Evolutionary conservation across 2,797 vertebrate species (phyloP).

Genomic region (Leptodactylus fallax): DNA sequence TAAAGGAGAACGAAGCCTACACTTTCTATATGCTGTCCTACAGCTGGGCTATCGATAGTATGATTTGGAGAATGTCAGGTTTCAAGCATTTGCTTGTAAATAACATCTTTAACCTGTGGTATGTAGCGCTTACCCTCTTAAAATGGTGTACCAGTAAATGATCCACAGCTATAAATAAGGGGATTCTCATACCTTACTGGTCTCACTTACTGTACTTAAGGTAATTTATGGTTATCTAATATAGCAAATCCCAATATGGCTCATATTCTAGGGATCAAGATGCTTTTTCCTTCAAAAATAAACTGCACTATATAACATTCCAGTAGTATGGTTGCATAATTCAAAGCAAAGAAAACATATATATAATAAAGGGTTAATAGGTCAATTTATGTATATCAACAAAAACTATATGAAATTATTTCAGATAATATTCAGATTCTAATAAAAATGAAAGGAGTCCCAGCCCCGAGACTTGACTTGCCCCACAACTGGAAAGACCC

Average conservation of each 20-base stretch:
- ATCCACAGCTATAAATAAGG: conserved; percentile 14
- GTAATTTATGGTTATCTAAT: not conserved
- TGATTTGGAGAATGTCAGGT: not conserved
- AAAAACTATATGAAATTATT: not conserved
- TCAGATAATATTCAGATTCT: not conserved
- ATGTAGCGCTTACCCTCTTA: not conserved
- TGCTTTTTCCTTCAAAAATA: not conserved
- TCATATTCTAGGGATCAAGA: not conserved
- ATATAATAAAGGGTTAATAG: not conserved
- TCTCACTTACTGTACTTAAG: not conserved
- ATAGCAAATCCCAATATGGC: not conserved
- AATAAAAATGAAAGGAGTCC: not conserved
- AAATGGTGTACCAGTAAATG: not conserved
- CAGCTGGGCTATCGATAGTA: not conserved
- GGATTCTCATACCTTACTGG: not conserved
- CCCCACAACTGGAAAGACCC: not conserved
- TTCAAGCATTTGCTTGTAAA: not conserved
- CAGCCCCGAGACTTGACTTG: not conserved
- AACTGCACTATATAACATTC: not conserved
- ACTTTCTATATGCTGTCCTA: not conserved
- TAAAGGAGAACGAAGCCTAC: not conserved
- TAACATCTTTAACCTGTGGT: not conserved
- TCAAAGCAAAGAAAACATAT: not conserved
- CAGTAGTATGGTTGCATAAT: not conserved
- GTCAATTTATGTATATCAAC: too few species aligned